phyloP scores from a whole-genome alignment of 2,797 vertebrate genomes.

The Catharus ustulatus region DNA sequence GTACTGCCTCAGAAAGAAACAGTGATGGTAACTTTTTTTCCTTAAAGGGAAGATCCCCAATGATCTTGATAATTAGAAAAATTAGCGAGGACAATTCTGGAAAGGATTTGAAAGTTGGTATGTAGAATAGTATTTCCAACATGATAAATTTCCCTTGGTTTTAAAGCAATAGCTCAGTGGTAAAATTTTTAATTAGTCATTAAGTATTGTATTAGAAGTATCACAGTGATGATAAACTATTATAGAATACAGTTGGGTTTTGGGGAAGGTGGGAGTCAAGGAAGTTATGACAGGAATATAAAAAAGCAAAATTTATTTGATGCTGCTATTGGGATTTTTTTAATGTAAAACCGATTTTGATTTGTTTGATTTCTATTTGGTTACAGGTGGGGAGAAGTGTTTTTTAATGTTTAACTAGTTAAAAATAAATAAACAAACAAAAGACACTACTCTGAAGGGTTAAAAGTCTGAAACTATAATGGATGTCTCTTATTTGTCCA shows the following conservation, averaged over 20 bases:
- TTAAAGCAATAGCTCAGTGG: slow-evolving; percentile 48
- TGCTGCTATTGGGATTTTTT: background rate
- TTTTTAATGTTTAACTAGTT: background rate
- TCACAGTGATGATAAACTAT: slow-evolving; percentile 38
- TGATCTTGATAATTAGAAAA: slow-evolving; percentile 68
- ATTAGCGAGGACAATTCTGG: slow-evolving; percentile 52
- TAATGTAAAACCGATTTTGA: background rate
- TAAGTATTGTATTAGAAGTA: slow-evolving; percentile 48
- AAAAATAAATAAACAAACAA: background rate
- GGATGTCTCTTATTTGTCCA: slow-evolving; percentile 4
- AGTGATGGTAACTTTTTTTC: background rate
- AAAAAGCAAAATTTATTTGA: background rate
- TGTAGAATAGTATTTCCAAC: slow-evolving; percentile 21
- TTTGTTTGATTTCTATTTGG: slow-evolving; percentile 16
- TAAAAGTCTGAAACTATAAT: slow-evolving; percentile 24
- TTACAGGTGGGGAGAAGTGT: slow-evolving; percentile 50
- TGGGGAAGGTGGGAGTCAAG: background rate
- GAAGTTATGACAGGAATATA: slow-evolving; percentile 5
- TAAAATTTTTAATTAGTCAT: slow-evolving; percentile 66
- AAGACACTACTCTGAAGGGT: slow-evolving; percentile 62
- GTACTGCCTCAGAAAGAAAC: background rate
- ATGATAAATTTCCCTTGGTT: slow-evolving; percentile 65
- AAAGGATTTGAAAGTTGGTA: slow-evolving; percentile 46
- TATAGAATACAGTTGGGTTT: background rate
- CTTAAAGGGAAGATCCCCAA: slow-evolving; percentile 46